Evolutionary conservation across 2,888 invertebrate species (phyloP).

Genomic region (Lamellibrachia satsuma): DNA sequence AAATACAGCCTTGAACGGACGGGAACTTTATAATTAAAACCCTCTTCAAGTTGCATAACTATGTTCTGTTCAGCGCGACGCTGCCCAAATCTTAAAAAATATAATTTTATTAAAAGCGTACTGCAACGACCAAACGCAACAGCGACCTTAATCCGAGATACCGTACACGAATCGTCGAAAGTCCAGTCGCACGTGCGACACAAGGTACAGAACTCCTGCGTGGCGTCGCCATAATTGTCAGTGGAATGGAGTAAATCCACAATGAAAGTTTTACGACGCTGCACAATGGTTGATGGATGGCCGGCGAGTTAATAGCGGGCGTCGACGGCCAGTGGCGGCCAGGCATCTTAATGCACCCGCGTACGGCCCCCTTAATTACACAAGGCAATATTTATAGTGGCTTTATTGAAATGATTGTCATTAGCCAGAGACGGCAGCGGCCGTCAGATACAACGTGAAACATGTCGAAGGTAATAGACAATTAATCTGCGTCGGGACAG

Average conservation of each 20-base stretch:
- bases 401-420: constrained; percentile 4
- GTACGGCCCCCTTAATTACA: constrained; percentile 6
- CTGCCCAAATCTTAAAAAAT: too few relatives aligned
- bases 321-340: not conserved
- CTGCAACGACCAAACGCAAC: not conserved
- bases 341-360: constrained; percentile 17
- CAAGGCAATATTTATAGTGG: constrained; percentile 17
- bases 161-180: not conserved
- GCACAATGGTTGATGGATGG: not conserved
- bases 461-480: constrained; percentile 11
- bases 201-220: not conserved
- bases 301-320: constrained; percentile 6
- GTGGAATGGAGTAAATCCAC: not conserved
- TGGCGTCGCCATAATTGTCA: not conserved
- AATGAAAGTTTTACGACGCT: constrained; percentile 17
- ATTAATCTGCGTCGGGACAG: not conserved
- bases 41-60: too few relatives aligned
- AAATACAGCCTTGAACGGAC: not conserved
- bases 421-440: not conserved
- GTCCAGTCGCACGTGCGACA: not conserved
- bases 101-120: not conserved
- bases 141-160: constrained; percentile 1
- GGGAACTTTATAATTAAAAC: not conserved
- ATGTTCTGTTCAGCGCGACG: too few relatives aligned
- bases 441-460: constrained; percentile 10